Evolutionary conservation across 2,113 vertebrate genomes (phyloP).

Genomic region (Scomber scombrus): DNA sequence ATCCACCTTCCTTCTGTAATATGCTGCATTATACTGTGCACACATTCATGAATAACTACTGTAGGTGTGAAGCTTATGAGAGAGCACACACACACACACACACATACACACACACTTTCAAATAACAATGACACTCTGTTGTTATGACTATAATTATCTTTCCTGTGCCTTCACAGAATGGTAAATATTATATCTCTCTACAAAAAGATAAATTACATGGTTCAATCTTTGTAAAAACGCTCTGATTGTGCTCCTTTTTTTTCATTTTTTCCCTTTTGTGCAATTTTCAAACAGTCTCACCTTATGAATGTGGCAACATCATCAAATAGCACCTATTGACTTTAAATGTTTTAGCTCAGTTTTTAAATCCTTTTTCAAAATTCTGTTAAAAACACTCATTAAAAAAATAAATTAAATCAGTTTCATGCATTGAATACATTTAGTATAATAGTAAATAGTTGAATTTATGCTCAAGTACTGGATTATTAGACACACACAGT

Average conservation of each 20-base stretch:
- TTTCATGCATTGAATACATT: too few relatives aligned
- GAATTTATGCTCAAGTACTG: too few relatives aligned
- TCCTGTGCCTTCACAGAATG: background rate
- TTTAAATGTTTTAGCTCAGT: background rate
- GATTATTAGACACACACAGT: too few relatives aligned
- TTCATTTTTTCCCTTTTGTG: background rate
- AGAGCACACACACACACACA: background rate
- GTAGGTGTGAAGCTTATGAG: background rate
- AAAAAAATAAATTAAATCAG: too few relatives aligned
- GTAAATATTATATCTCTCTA: background rate
- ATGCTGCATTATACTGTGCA: background rate
- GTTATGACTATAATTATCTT: conserved; percentile 16
- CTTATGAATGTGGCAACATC: background rate
- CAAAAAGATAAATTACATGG: background rate
- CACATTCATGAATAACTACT: background rate
- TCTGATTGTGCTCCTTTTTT: background rate
- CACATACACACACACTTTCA: background rate
- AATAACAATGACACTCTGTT: conserved; percentile 11
- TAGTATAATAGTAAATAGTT: too few relatives aligned
- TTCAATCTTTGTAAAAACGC: background rate
- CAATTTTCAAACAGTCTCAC: conserved; percentile 6
- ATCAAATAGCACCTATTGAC: background rate
- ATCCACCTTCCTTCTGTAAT: background rate
- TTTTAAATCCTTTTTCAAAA: too few relatives aligned
- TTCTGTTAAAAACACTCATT: too few relatives aligned